Percentiles rank a stretch among this genome's conserved stretches.
Conservation (phyloP, 2,797 vertebrate species). For the Gorsachius magnificus region DNA sequence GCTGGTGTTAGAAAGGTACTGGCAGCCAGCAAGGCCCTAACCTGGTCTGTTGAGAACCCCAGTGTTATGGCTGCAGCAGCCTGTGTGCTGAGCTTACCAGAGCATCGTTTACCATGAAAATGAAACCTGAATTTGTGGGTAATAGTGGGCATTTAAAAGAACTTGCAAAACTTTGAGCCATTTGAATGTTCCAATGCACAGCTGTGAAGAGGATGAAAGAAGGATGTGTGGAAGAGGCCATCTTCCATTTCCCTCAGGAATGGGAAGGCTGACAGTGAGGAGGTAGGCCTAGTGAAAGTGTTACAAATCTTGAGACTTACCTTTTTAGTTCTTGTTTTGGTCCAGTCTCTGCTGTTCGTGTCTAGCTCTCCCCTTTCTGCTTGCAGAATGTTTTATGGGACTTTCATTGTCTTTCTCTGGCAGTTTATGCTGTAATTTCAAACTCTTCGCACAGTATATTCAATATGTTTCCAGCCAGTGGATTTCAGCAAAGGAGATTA, state of each 20-base stretch:
- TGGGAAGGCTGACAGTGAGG: neutral
- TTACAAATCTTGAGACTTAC: neutral
- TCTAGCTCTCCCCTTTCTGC: neutral
- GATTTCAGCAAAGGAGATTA: constrained; percentile 46
- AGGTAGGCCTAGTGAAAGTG: neutral
- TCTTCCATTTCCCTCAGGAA: neutral
- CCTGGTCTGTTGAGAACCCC: neutral
- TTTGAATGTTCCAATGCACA: neutral
- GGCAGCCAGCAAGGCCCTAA: accelerated
- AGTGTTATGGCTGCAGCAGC: accelerated
- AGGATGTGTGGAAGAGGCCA: neutral
- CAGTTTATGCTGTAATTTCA: neutral
- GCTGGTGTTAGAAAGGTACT: neutral
- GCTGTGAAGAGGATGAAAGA: neutral
- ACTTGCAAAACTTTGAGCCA: neutral
- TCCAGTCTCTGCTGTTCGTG: neutral
- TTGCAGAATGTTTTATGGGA: neutral
- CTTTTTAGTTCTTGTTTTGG: neutral
- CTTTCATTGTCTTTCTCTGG: neutral
- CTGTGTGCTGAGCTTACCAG: neutral
- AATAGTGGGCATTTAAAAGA: neutral
- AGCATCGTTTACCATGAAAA: neutral
- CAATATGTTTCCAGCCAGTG: constrained; percentile 1
- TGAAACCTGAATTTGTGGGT: neutral
- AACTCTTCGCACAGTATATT: neutral